Evolutionary conservation across 92 coral and sea anemone species (phyloP).

Genomic region (Zoanthus solanderi): DNA sequence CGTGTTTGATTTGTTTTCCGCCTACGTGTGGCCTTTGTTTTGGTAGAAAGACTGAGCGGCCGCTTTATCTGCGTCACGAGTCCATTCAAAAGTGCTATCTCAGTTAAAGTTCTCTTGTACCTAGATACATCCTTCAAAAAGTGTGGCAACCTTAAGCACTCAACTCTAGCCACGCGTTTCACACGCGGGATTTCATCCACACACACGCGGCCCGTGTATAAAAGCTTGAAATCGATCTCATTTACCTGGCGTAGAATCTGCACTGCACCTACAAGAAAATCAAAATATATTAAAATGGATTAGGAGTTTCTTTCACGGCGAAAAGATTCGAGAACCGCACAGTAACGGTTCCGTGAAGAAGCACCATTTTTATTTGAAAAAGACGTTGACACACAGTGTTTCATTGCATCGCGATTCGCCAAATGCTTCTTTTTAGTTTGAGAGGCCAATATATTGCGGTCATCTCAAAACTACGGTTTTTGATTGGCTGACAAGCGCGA

Average conservation of each 20-base stretch:
- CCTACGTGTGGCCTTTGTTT: conserved; percentile 63
- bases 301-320: too few species aligned
- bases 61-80: conserved; percentile 73
- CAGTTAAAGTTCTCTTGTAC: conserved; percentile 81
- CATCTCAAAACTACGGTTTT: too few species aligned
- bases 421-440: too few species aligned
- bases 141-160: conserved; percentile 84
- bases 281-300: too few species aligned
- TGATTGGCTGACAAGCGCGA: too few species aligned
- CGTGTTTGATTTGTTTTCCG: conserved; percentile 34
- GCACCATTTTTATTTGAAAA: too few species aligned
- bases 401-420: too few species aligned
- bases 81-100: conserved; percentile 90
- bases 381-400: too few species aligned
- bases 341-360: too few species aligned
- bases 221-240: conserved; percentile 93
- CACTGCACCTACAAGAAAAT: conserved; percentile 77
- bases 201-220: conserved; percentile 91
- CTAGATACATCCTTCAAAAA: conserved; percentile 74
- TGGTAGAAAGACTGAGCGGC: conserved; percentile 59
- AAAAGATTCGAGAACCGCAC: too few species aligned
- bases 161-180: conserved; percentile 85
- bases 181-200: conserved; percentile 83
- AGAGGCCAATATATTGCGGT: too few species aligned
- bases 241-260: conserved; percentile 87